phyloP scores from a whole-genome alignment of 2,888 invertebrate genomes.

The Spisula solida region DNA sequence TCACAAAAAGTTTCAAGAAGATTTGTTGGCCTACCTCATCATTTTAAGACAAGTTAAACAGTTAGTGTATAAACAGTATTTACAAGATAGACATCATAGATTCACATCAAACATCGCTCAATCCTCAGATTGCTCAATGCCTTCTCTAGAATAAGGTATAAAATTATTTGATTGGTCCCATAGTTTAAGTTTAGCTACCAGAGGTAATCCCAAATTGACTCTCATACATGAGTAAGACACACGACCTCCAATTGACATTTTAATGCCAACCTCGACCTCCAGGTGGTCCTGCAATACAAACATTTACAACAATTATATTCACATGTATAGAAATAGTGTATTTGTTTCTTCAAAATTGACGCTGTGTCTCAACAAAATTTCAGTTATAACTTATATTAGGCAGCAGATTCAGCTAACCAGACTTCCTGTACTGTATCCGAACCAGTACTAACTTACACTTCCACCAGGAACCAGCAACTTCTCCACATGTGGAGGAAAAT shows the following conservation, averaged over 20 bases:
- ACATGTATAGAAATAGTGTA: too few species aligned
- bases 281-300: conserved; percentile 41
- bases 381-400: too few species aligned
- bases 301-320: not conserved
- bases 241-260: conserved; percentile 11
- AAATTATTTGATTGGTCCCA: conserved; percentile 55
- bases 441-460: too few species aligned
- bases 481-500: too few species aligned
- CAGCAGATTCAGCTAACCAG: too few species aligned
- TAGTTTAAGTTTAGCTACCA: conserved; percentile 62
- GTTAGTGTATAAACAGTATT: not conserved
- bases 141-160: conserved; percentile 44
- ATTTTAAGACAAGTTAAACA: too few species aligned
- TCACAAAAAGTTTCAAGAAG: too few species aligned
- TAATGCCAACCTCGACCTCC: conserved; percentile 38
- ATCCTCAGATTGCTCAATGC: conserved; percentile 60
- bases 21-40: too few species aligned
- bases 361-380: too few species aligned
- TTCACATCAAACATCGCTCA: not conserved
- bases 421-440: too few species aligned
- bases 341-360: too few species aligned
- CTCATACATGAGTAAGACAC: not conserved
- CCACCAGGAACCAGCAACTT: too few species aligned
- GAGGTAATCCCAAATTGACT: conserved; percentile 62
- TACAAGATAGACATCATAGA: not conserved